Evolutionary conservation across 1,140 invertebrate species (phyloP).

Genomic region (Venturia canescens): DNA sequence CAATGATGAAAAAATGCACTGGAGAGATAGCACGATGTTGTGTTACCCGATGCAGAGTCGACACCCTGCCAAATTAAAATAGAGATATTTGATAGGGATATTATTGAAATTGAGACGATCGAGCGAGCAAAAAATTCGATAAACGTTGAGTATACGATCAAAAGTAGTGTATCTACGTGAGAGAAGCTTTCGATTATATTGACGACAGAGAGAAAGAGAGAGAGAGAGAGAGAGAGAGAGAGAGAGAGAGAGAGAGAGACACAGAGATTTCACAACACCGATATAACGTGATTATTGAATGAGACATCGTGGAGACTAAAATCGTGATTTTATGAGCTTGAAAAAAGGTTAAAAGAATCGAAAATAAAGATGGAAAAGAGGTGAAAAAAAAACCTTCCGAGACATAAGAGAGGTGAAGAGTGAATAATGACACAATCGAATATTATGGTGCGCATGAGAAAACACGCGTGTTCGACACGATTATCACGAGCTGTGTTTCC

Average conservation of each 20-base stretch:
- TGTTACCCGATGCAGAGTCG: too few relatives aligned
- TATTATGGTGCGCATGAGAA: conserved; percentile 30
- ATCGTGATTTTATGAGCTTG: conserved; percentile 40
- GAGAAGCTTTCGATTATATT: neutral
- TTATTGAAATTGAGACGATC: neutral
- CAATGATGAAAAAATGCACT: too few relatives aligned
- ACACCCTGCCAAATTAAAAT: too few relatives aligned
- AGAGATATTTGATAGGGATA: neutral
- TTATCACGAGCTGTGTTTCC: conserved; percentile 42
- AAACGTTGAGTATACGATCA: conserved; percentile 14
- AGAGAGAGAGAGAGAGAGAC: too few relatives aligned
- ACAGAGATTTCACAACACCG: conserved; percentile 58
- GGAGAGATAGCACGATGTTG: too few relatives aligned
- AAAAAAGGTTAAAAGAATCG: neutral
- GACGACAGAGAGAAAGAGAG: conserved; percentile 53
- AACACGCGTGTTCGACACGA: conserved; percentile 48
- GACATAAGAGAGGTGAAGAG: neutral
- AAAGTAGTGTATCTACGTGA: conserved; percentile 15
- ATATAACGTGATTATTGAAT: conserved; percentile 55
- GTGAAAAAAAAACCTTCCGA: neutral
- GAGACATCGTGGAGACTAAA: conserved; percentile 35
- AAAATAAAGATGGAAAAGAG: neutral
- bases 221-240: conserved; percentile 45
- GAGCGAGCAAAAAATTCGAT: conserved; percentile 21
- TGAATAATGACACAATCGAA: conserved; percentile 20